Evolutionary conservation across 2,797 vertebrate genomes (phyloP), one percentile per base, ranked within the genome.

Genomic region (Nyctibius grandis): DNA sequence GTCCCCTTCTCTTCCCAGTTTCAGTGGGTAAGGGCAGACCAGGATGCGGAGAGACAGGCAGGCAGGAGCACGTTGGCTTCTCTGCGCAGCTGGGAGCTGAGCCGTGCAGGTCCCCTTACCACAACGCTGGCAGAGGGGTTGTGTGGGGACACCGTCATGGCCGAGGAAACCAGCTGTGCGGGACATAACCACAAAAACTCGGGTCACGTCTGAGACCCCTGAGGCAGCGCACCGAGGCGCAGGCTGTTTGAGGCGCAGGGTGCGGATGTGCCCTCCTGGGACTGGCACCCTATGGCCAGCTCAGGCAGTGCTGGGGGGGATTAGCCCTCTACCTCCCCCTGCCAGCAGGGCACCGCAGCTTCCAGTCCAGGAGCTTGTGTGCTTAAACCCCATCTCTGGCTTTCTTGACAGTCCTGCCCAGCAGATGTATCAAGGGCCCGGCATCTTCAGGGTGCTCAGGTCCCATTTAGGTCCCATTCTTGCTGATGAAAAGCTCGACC

Each of bases 81-180:
- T 40, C 76, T 18, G 15, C 1, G 0, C 63, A 74, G n/a, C 0
- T 40, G 67, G 48, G 78, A 76, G 44, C 56, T 17, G 50, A 83
- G 68, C 65, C 0, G 0, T 26, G 57, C 15, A 31, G 44, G 29
- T 40, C 17, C 48, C 53, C 42, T 40, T 12, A 29, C 26, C 3
- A 4, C 50, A 65, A 7, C 0, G 2, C 19, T 0, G 0, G 34
- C 56, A 26, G 44, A 65, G 51, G 22, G 5, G 4, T 15, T 51
- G 40, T 23, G 44, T 5, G 34, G 53, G 13, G 28, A 64, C 9
- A 11, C 28, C 13, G 33, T 26, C 25, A 5, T 5, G 21, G 36
- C n/a, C 28, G 63, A 80, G 25, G 28, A 90, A 80, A 31, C 17
- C 45, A 40, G 28, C 36, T 40, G 38, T 44, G 26, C 0, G 5